phyloP scores from a whole-genome alignment of 2,888 invertebrate genomes.

The Pterostichus niger region DNA sequence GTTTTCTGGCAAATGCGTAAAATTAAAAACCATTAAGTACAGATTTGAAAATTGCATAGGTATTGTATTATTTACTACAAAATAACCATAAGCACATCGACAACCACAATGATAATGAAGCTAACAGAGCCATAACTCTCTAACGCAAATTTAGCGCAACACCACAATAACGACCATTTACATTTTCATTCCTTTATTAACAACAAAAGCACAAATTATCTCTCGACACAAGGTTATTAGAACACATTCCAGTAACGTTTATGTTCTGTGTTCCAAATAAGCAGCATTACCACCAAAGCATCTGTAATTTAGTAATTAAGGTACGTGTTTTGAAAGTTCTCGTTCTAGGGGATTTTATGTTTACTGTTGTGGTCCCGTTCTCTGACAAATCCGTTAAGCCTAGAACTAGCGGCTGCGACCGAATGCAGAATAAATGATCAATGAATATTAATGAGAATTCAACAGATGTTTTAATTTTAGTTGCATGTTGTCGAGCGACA shows the following conservation, averaged over 20 bases:
- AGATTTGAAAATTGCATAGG: no score
- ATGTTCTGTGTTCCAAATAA: not conserved
- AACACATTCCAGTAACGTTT: conserved; percentile 4
- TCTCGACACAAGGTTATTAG: conserved; percentile 3
- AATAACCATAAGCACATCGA: not conserved
- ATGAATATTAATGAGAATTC: conserved; percentile 54
- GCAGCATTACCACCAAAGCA: not conserved
- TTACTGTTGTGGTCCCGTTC: conserved; percentile 8
- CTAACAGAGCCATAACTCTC: conserved; percentile 2
- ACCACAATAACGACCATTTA: not conserved
- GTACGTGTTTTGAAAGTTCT: not conserved
- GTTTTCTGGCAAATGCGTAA: no score
- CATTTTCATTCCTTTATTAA: not conserved
- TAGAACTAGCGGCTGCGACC: conserved; percentile 14
- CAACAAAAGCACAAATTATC: conserved; percentile 10
- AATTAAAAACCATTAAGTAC: no score
- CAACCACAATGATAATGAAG: not conserved
- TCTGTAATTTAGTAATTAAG: conserved; percentile 8
- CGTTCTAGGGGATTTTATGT: not conserved
- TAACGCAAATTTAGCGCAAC: no score
- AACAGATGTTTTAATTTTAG: conserved; percentile 58
- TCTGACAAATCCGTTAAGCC: conserved; percentile 46
- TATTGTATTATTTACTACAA: no score
- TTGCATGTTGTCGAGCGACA: not conserved
- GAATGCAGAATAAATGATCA: conserved; percentile 51